phyloP scores from a whole-genome alignment of 23 tunicate genomes.

The Aplidium turbinatum region DNA sequence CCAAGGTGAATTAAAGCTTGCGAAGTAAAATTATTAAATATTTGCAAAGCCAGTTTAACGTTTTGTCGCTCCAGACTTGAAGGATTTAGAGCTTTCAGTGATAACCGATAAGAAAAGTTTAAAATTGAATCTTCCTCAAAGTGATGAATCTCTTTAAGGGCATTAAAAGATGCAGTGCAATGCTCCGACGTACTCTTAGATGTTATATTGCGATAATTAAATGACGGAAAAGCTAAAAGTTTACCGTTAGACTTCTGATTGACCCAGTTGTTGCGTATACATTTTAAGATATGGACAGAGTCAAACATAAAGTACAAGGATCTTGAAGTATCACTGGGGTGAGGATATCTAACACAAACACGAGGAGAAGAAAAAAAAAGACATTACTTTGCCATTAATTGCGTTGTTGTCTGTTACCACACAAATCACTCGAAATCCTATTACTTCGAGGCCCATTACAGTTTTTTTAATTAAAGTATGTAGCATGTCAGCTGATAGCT shows the following conservation, averaged over 20 bases:
- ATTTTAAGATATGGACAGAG: constrained; percentile 21
- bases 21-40: constrained; percentile 19
- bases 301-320: constrained; percentile 18
- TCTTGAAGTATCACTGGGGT: constrained; percentile 14
- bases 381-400: constrained; percentile 24
- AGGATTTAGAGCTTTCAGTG: constrained; percentile 19
- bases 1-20: constrained; percentile 17
- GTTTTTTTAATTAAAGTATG: constrained; percentile 8
- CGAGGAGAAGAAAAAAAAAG: constrained; percentile 25
- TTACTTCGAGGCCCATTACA: constrained; percentile 3
- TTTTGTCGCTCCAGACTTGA: constrained; percentile 19
- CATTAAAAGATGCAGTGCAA: constrained; percentile 1
- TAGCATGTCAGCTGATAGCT: constrained; percentile 1
- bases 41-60: constrained; percentile 11
- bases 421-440: constrained; percentile 11
- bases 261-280: constrained; percentile 29
- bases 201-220: constrained; percentile 20
- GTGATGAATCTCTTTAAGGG: constrained; percentile 7
- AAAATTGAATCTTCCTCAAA: background rate
- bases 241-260: background rate
- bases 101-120: constrained; percentile 9
- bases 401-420: background rate
- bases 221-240: constrained; percentile 2
- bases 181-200: constrained; percentile 9
- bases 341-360: constrained; percentile 2